Base-by-base conservation (phyloP, 2,888 invertebrate genomes). In the Spatulosminthurus flaviceps region DNA sequence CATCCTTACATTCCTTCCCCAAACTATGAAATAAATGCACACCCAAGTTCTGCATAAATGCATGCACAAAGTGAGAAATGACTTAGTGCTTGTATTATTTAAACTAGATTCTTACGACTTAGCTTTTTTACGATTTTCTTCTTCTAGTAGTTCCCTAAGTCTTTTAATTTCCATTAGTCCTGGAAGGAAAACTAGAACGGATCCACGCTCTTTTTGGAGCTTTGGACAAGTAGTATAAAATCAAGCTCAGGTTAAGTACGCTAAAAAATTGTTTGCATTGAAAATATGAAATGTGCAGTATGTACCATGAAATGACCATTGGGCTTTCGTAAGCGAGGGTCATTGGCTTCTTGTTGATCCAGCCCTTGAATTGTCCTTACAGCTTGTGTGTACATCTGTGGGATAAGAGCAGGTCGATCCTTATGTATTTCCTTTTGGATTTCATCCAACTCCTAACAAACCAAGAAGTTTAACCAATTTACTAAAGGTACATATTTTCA, bases 161-260 rank as follows among this genome's bases (percentile, higher is more conserved):
- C 24, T 75, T 11, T 82, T 78, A 21, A 84, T 84, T 89, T 96
- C 96, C 85, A 91, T 89, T 79, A 95, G 91, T 71, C 96, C 97
- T 0, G 97, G 97, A 82, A 98, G 87, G 88, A 98, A 98, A 77
- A 97, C 91, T 0, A 98, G 89, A 26, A 96, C 94, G 0, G 95
- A 93, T 0, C 92, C 89, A 72, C 89, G 81, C 1, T 69, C 64
- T 26, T 11, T 2, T 51, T 19, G 7, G 16, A 51, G 16, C 16
- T 51, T 11, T 19, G 16, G 9, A 51, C 1, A 19, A 51, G 1
- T 51, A 19, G 16, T 16, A n/a, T 41, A 7, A 16, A 51, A 9
- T 19, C 16, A 19, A 51, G 16, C 5, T 11, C n/a, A 51, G n/a
- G 4, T 4, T 21, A 21, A 5, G 16, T 5, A 9, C n/a, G n/a